Percentiles rank a stretch among this genome's conserved stretches.
phyloP scores from a whole-genome alignment of 1,140 invertebrate genomes.

The Archivesica marissinica region DNA sequence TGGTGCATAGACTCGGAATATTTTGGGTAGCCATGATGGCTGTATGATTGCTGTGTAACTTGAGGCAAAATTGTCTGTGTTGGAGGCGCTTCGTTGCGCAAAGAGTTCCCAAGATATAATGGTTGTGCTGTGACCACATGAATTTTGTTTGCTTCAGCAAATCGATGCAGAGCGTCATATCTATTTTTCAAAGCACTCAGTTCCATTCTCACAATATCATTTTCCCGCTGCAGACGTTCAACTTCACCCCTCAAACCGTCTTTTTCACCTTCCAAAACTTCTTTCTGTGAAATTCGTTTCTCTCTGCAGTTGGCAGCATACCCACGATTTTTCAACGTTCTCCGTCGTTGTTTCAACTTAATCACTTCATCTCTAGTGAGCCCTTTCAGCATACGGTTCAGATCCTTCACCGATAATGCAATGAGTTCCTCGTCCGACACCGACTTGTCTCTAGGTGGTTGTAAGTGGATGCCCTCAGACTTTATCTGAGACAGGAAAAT shows the following conservation, averaged over 20 bases:
- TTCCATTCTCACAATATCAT: slow-evolving; percentile 81
- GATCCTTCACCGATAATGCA: slow-evolving; percentile 95
- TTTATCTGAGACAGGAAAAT: slow-evolving; percentile 81
- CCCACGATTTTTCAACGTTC: slow-evolving; percentile 99
- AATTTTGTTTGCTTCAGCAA: slow-evolving; percentile 79
- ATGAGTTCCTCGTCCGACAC: slow-evolving; percentile 94
- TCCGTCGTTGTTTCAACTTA: slow-evolving; percentile 96
- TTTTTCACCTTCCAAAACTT: slow-evolving; percentile 91
- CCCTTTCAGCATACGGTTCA: slow-evolving; percentile 97
- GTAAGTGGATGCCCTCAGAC: slow-evolving; percentile 71
- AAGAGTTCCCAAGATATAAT: slow-evolving; percentile 56
- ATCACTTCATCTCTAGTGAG: slow-evolving; percentile 95
- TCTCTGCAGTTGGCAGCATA: slow-evolving; percentile 98
- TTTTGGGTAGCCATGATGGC: slow-evolving; percentile 34
- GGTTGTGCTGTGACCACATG: slow-evolving; percentile 72
- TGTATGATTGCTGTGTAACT: slow-evolving; percentile 45
- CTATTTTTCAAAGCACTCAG: slow-evolving; percentile 78
- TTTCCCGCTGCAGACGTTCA: slow-evolving; percentile 79
- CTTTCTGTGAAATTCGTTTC: slow-evolving; percentile 83
- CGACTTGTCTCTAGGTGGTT: slow-evolving; percentile 45
- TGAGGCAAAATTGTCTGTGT: slow-evolving; percentile 61
- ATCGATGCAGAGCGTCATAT: slow-evolving; percentile 80
- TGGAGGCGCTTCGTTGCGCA: slow-evolving; percentile 57
- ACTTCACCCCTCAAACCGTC: slow-evolving; percentile 79
- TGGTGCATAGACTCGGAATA: slow-evolving; percentile 66